Evolutionary conservation across 2,113 vertebrate species (phyloP).

Genomic region (Grammomys dolichurus): DNA sequence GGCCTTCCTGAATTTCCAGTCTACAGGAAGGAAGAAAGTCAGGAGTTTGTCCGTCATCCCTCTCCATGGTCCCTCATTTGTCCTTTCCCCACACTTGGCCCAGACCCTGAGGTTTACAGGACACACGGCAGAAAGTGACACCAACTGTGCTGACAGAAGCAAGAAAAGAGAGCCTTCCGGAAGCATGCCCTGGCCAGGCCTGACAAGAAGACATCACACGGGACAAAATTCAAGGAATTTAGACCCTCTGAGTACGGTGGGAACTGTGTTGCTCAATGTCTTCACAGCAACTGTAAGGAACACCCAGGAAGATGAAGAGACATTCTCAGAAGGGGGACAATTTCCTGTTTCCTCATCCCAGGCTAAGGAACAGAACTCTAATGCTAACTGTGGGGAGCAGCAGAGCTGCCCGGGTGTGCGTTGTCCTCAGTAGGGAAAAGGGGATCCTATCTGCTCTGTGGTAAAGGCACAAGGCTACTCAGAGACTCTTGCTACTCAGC

Average conservation of each 20-base stretch:
- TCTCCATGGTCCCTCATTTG: too few relatives aligned
- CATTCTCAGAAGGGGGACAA: neutral
- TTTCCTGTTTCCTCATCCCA: neutral
- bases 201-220: neutral
- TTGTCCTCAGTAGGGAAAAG: neutral
- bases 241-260: neutral
- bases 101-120: neutral
- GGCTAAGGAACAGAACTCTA: neutral
- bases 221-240: constrained; percentile 5
- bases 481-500: neutral
- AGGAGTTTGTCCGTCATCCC: too few relatives aligned
- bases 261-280: neutral
- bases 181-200: neutral
- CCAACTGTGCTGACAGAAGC: neutral
- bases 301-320: neutral
- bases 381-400: neutral
- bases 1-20: neutral
- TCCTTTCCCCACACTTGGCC: neutral
- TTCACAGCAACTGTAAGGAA: neutral
- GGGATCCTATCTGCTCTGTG: neutral
- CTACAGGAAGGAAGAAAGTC: neutral
- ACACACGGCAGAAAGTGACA: neutral
- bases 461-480: neutral
- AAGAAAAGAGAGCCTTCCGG: neutral
- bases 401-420: neutral